Evolutionary conservation across 1,140 invertebrate genomes (phyloP), one percentile per base, ranked within the genome.

Genomic region (Atta colombica): DNA sequence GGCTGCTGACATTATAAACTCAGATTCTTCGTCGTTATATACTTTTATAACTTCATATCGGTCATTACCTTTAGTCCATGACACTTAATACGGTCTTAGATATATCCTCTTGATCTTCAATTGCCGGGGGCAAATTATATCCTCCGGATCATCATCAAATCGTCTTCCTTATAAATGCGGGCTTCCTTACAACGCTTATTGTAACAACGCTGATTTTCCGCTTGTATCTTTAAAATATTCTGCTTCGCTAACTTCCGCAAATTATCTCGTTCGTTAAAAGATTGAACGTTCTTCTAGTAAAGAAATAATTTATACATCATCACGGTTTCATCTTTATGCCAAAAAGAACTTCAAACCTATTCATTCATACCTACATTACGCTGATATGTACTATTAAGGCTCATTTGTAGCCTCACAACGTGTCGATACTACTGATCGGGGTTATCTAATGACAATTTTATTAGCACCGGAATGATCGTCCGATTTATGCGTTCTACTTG

Each of bases 391-490:
- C 7, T 77, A 10, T 86, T 90, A 31, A 89, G 16, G 55, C 49
- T 82, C 14, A 45, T 14, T 53, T 90, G 66, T 2, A 85, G 53
- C 4, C 14, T 45, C 7, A 39, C 51, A 6, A 88, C 25, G 14
- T 90, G 74, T 10, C 35, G 31, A 51, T 86, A 86, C 53, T 74
- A 88, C 18, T 68, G 51, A 3, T 72, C 77, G 1, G 87, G 78
- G 8, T 66, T 85, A 16, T 77, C 45, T 0, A 87, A 12, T 0
- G 63, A 82, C 2, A 87, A 75, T 18, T 86, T 86, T 0, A 65
- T 71, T 12, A 86, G 10, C 1, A 71, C 14, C 0, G 65, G 74
- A 6, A 86, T 86, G 2, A 85, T 85, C 0, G 31, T 86, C 0
- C 84, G 31, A 18, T 69, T 69, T 2, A 65, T 12, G 0, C 65